Evolutionary conservation across 2,113 vertebrate species (phyloP).

Genomic region (Bothrops jararaca): DNA sequence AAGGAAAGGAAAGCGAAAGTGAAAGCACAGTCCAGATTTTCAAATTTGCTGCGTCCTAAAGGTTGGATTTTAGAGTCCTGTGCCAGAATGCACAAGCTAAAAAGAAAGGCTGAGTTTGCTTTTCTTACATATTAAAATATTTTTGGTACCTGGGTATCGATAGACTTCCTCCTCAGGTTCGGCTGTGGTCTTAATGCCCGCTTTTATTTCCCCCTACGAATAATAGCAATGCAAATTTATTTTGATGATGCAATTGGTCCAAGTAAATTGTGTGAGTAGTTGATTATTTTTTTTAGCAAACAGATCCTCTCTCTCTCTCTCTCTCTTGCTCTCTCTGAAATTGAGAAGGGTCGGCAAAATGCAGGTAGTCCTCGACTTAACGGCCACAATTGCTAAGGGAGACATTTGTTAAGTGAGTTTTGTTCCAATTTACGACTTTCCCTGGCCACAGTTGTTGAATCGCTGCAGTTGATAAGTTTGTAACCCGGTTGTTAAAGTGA

Average conservation of each 20-base stretch:
- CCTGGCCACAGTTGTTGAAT: too few species aligned
- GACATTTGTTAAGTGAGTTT: too few species aligned
- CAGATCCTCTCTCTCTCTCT: not conserved
- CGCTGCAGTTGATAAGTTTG: too few species aligned
- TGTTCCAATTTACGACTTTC: too few species aligned
- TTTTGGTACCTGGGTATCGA: not conserved
- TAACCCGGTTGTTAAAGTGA: too few species aligned
- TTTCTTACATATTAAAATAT: not conserved
- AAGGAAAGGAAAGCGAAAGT: too few species aligned
- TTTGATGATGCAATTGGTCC: not conserved
- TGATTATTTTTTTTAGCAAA: not conserved
- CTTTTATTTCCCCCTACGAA: not conserved
- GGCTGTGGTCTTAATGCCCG: not conserved
- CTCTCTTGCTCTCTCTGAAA: not conserved
- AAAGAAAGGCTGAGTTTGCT: not conserved
- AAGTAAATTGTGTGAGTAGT: not conserved
- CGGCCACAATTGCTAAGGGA: too few species aligned
- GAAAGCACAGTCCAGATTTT: too few species aligned
- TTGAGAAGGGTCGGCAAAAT: not conserved
- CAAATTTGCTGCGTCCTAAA: not conserved
- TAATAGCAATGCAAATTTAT: not conserved
- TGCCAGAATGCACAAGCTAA: not conserved
- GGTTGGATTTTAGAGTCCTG: too few species aligned
- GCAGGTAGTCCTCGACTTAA: too few species aligned
- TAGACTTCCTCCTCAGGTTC: not conserved